A percentile compares a stretch with the other conserved stretches of the same genome.
Evolutionary conservation across 1,140 invertebrate species (phyloP).

Genomic region (Saccostrea echinata): DNA sequence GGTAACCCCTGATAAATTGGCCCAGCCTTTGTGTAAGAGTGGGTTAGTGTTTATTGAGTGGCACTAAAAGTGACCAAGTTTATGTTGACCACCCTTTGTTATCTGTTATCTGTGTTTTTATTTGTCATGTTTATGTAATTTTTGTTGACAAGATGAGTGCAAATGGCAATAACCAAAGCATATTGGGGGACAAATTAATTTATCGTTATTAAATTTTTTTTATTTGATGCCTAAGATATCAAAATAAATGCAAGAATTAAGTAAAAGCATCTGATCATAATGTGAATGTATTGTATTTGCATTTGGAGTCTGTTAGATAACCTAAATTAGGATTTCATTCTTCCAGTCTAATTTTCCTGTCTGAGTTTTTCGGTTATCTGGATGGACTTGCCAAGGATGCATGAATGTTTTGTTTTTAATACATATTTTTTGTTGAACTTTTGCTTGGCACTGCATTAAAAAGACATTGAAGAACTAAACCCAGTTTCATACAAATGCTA

Average conservation of each 20-base stretch:
- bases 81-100: neutral
- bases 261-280: too few species aligned
- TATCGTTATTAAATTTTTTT: too few species aligned
- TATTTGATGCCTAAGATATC: neutral
- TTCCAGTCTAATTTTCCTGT: too few species aligned
- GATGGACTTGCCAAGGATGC: neutral
- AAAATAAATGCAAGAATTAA: neutral
- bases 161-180: too few species aligned
- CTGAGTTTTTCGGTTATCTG: neutral
- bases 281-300: too few species aligned
- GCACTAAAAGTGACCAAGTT: neutral
- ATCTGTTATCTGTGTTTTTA: neutral
- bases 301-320: too few species aligned
- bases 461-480: too few species aligned
- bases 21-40: neutral
- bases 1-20: conserved; percentile 2
- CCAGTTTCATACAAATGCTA: neutral
- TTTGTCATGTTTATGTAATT: conserved; percentile 1
- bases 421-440: too few species aligned
- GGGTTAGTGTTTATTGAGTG: neutral
- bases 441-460: too few species aligned
- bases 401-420: neutral
- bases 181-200: too few species aligned
- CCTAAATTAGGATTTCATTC: too few species aligned
- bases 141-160: neutral